Base-by-base conservation (phyloP, 2,113 vertebrate genomes). In the Murina feae region DNA sequence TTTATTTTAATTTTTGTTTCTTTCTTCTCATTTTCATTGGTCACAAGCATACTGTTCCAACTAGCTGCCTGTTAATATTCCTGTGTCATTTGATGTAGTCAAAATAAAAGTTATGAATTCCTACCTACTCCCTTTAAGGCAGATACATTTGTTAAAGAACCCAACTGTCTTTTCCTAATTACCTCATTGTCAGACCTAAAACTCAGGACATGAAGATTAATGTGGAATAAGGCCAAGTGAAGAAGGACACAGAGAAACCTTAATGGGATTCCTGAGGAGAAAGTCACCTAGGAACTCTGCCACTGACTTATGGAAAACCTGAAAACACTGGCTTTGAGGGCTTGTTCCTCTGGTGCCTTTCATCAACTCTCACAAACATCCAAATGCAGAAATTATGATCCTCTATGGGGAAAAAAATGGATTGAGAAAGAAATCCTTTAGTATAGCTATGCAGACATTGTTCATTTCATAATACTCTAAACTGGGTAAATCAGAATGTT, bases 361-460 rank as follows among this genome's bases (percentile, higher is more conserved):
- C 55, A 76, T 86, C 65, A 94, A 80, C 30, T 51, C 60, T 69
- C 93, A 89, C 3, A 55, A 91, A 66, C 32, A 92, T 82, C 37
- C 87, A 91, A 93, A 60, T 88, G 39, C 17, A 94, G 94, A 96
- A 94, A 72, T 55, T 85, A 75, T 72, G 32, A 95, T 30, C n/a
- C 16, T 93, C 35, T 55, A 28, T 88, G 21, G 83, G 66, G 83
- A 75, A 93, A 87, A 69, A 21, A 5, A 20, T 68, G 18, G 20
- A 87, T 83, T 94, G n/a, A 39, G 58, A 90, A 96, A 6, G 42
- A 92, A 96, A 60, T 51, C 11, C 25, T 16, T 75, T 81, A 4
- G 71, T 84, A 74, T 9, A 90, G 28, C 8, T 75, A 49, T 63
- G 35, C 2, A 91, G 63, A 9, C 44, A 55, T 58, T 55, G 23